Evolutionary conservation across 35 echinoderm and acorn worm genomes (phyloP).

Genomic region (Hemicentrotus pulcherrimus): DNA sequence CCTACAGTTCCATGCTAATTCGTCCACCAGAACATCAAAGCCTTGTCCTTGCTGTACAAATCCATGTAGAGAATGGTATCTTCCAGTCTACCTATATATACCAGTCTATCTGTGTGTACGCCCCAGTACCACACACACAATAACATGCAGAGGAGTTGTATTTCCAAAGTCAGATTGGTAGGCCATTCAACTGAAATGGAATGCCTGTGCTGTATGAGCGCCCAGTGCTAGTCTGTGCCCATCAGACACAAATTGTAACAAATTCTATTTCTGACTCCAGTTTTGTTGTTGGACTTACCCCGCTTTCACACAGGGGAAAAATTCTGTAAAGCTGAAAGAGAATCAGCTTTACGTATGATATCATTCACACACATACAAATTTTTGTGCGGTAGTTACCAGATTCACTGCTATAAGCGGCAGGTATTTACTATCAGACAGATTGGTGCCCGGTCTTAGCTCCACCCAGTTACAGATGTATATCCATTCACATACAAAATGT

Average conservation of each 20-base stretch:
- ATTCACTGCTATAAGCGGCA: no score
- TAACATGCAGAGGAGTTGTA: conserved; percentile 1
- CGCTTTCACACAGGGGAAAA: no score
- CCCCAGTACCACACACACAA: neutral
- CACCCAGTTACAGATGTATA: no score
- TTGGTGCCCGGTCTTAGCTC: no score
- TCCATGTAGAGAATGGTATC: neutral
- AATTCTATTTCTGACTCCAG: neutral
- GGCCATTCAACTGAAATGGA: neutral
- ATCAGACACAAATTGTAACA: neutral
- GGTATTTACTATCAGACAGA: no score
- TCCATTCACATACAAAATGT: no score
- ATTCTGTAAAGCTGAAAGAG: no score
- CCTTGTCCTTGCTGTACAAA: neutral
- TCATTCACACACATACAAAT: no score
- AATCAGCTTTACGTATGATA: no score
- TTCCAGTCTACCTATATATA: neutral
- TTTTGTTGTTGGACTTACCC: no score
- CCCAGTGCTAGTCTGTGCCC: neutral
- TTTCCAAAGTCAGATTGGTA: neutral
- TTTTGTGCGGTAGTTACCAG: no score
- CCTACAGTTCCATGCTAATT: conserved; percentile 2
- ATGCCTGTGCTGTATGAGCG: neutral
- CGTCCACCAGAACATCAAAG: neutral
- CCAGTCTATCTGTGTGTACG: neutral